Base-by-base conservation (phyloP, 2,113 vertebrate genomes). In the Pseudois nayaur region DNA sequence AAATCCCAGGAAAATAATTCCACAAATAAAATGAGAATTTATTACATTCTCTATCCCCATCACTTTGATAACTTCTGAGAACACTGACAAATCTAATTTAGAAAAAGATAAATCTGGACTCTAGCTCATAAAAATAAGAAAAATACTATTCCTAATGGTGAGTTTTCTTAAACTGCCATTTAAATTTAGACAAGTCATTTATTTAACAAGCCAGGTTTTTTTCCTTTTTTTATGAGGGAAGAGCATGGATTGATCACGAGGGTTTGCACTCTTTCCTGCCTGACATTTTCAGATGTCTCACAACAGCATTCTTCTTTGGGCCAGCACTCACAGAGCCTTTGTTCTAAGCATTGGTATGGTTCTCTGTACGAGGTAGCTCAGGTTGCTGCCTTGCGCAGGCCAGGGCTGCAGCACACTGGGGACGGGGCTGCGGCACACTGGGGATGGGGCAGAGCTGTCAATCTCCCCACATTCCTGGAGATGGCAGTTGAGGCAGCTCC, bases 21-120 rank as follows among this genome's bases (percentile, higher is more conserved):
- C 74, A 96, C 79, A 96, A 97, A 98, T n/a, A 96, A 91, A 94
- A 97, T 1, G 64, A 92, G 86, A 98, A 97, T 97, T 97, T 91
- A 97, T 97, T 97, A 89, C 9, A 33, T 16, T 96, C 71, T 36
- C n/a, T 82, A 89, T 95, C 94, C 83, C 74, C 79, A 97, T 97
- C 86, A 95, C 79, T 97, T 97, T 95, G 98, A 96, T 98, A 97
- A 97, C 79, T 96, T 97, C 92, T 97, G 86, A 97, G 95, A 93
- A 64, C 91, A 97, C 1, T 52, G 93, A 97, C 91, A 97, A 98
- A 98, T 97, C 87, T 92, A 97, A 98, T 98, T 98, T 97, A 31
- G 48, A 93, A 96, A 94, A 97, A 95, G 98, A 98, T 94, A 96
- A 96, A 97, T 97, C 62, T 94, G 82, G 89, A 97, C 60, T 89